phyloP scores from a whole-genome alignment of 2,797 vertebrate genomes.

The Chaetophractus vellerosus region DNA sequence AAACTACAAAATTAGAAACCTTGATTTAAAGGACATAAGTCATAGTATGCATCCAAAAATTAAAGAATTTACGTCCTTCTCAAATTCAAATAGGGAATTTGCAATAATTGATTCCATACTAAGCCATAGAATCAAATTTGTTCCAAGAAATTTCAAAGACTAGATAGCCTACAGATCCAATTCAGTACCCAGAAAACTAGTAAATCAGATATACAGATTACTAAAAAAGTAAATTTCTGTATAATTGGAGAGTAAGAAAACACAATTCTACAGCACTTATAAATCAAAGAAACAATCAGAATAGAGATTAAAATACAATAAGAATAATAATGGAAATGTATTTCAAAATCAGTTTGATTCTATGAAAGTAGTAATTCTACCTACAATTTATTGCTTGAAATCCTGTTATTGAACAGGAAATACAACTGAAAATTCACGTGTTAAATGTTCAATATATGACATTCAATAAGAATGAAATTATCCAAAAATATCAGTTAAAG shows the following conservation, averaged over 20 bases:
- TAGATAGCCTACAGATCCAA: background rate
- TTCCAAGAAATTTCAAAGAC: background rate
- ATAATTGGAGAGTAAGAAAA: background rate
- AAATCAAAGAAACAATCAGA: background rate
- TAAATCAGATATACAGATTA: background rate
- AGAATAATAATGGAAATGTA: constrained; percentile 1
- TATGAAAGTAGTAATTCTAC: background rate
- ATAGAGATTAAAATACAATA: background rate
- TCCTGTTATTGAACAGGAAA: background rate
- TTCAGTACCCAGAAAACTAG: background rate
- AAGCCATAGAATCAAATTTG: background rate
- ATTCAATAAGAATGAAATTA: too few relatives aligned
- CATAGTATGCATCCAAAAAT: background rate
- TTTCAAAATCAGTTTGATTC: background rate
- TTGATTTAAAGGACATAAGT: background rate
- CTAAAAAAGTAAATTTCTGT: background rate
- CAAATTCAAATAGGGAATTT: background rate
- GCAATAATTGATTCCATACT: background rate
- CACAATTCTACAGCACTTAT: background rate
- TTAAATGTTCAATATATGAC: background rate
- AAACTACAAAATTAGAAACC: background rate
- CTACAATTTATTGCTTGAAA: background rate
- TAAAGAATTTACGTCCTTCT: background rate
- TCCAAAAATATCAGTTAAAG: too few relatives aligned
- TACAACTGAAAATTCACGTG: background rate